Evolutionary conservation across 2,888 invertebrate genomes (phyloP).

Genomic region (Sinopyrophorus schimmeli): DNA sequence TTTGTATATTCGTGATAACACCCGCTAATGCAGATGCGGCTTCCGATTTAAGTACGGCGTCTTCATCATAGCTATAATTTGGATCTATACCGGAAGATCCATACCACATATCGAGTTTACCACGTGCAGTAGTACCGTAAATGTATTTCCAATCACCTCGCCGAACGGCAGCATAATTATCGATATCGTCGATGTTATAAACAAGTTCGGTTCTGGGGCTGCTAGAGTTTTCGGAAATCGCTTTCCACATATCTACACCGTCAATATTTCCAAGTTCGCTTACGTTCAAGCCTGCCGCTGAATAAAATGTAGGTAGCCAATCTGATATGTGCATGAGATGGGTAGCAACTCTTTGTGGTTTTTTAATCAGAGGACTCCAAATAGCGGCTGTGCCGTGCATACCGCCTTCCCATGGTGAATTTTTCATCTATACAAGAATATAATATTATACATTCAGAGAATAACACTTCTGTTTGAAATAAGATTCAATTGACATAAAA

Average conservation of each 20-base stretch:
- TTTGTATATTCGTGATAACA: slow-evolving; percentile 56
- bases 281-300: slow-evolving; percentile 59
- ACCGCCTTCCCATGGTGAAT: slow-evolving; percentile 74
- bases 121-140: slow-evolving; percentile 57
- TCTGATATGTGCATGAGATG: slow-evolving; percentile 69
- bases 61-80: slow-evolving; percentile 52
- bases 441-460: no score
- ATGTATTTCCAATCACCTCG: slow-evolving; percentile 67
- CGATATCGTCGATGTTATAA: slow-evolving; percentile 61
- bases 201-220: slow-evolving; percentile 62
- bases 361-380: slow-evolving; percentile 65
- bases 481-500: no score
- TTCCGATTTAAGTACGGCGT: slow-evolving; percentile 55
- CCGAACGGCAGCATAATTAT: slow-evolving; percentile 62
- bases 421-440: slow-evolving; percentile 59
- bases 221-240: slow-evolving; percentile 54
- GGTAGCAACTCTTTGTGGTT: slow-evolving; percentile 61
- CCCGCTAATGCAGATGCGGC: slow-evolving; percentile 57
- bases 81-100: slow-evolving; percentile 53
- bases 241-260: slow-evolving; percentile 58
- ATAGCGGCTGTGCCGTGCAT: slow-evolving; percentile 66
- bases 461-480: no score
- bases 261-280: slow-evolving; percentile 62
- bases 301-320: slow-evolving; percentile 70
- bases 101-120: slow-evolving; percentile 53